These are phyloP conservation scores for Chondrosia reniformis DNA, from an alignment of 37 sponge, comb jelly and placozoan genomes.

Conservation along the genomic window DNA sequence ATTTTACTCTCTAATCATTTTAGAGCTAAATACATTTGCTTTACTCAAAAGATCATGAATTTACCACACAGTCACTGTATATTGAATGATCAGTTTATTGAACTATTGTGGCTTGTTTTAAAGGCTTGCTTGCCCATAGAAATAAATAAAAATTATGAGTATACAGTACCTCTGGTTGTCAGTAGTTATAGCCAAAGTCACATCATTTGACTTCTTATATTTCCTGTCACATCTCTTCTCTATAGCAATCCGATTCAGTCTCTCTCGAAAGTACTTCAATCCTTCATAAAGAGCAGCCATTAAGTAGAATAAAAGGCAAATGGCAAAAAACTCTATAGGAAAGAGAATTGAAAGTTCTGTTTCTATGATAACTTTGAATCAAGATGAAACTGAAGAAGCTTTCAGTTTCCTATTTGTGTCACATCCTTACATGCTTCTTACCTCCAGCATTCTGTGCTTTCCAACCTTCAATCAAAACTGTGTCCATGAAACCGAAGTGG, in stretches of 20 bases:
- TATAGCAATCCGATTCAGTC: neutral
- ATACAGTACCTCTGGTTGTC: too few relatives aligned
- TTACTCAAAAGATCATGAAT: too few relatives aligned
- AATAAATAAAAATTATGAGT: too few relatives aligned
- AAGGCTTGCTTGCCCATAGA: too few relatives aligned
- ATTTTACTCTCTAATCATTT: too few relatives aligned
- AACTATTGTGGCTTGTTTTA: too few relatives aligned
- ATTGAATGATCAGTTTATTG: too few relatives aligned
- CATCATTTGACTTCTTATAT: neutral
- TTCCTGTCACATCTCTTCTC: constrained; percentile 17
- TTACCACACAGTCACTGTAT: too few relatives aligned
- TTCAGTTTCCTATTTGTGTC: neutral
- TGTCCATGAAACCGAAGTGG: neutral
- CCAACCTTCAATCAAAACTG: constrained; percentile 11
- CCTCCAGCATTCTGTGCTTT: constrained; percentile 9
- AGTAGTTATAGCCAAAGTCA: too few relatives aligned
- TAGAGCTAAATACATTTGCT: too few relatives aligned
- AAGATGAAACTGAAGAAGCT: neutral
- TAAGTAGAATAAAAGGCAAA: constrained; percentile 9
- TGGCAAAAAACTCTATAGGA: constrained; percentile 10
- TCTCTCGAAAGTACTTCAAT: constrained; percentile 27
- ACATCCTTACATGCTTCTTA: neutral
- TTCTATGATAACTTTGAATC: neutral
- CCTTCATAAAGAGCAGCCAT: constrained; percentile 31
- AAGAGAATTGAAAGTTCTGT: neutral